Evolutionary conservation across 2,888 invertebrate genomes (phyloP).

Genomic region (Trissoscelio sp.): DNA sequence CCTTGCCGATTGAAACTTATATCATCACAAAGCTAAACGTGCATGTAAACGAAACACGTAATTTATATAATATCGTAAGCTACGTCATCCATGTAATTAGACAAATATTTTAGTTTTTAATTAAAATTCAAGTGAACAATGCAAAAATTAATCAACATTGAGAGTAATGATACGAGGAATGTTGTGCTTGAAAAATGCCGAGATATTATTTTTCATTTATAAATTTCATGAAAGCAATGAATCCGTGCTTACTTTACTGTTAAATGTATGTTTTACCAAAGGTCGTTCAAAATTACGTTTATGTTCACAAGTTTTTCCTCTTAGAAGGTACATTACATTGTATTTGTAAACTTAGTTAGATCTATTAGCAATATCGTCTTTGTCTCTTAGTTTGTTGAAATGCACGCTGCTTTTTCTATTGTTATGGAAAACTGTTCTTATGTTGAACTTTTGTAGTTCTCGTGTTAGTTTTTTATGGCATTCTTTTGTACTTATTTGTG

Average conservation of each 20-base stretch:
- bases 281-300: not conserved
- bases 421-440: too few relatives aligned
- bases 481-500: too few relatives aligned
- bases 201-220: too few relatives aligned
- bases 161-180: too few relatives aligned
- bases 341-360: conserved; percentile 4
- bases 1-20: conserved; percentile 57
- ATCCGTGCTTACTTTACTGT: not conserved
- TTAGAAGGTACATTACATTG: not conserved
- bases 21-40: conserved; percentile 16
- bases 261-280: not conserved
- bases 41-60: conserved; percentile 25
- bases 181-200: too few relatives aligned
- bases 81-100: too few relatives aligned
- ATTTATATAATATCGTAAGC: not conserved
- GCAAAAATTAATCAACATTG: too few relatives aligned
- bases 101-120: too few relatives aligned
- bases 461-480: too few relatives aligned
- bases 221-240: not conserved
- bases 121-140: too few relatives aligned
- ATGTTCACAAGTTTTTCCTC: not conserved
- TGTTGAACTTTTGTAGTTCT: too few relatives aligned
- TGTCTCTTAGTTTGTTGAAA: not conserved
- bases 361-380: conserved; percentile 1
- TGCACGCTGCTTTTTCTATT: too few relatives aligned